A percentile compares a stretch with the other conserved stretches of the same genome.
phyloP scores from a whole-genome alignment of 2,113 vertebrate species.

The Dipodomys ordii region DNA sequence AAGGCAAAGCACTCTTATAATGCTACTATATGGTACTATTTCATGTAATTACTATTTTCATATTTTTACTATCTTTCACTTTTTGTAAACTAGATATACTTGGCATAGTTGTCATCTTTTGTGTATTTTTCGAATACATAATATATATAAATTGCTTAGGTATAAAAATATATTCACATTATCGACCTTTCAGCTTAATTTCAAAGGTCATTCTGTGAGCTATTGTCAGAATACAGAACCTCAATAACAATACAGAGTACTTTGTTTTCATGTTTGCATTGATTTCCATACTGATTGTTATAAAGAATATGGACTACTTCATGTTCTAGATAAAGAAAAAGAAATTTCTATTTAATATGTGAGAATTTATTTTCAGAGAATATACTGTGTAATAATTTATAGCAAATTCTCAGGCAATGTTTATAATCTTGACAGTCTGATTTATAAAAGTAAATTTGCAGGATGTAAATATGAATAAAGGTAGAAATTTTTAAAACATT shows the following conservation, averaged over 20 bases:
- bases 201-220: not conserved
- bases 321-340: not conserved
- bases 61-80: not conserved
- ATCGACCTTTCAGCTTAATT: not conserved
- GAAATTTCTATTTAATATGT: slow-evolving; percentile 11
- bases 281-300: slow-evolving; percentile 35
- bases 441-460: not conserved
- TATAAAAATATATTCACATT: not conserved
- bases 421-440: not conserved
- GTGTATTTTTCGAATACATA: not conserved
- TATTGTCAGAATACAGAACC: not conserved
- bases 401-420: not conserved
- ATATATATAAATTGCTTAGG: not conserved
- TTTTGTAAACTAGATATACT: not conserved
- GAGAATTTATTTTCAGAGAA: not conserved
- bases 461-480: not conserved
- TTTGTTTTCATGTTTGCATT: not conserved
- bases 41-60: not conserved
- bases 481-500: not conserved
- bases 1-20: not conserved
- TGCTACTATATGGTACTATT: not conserved
- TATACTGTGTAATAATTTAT: not conserved
- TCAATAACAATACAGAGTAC: slow-evolving; percentile 35
- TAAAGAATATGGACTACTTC: not conserved
- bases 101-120: not conserved